Evolutionary conservation across 2,797 vertebrate species (phyloP).

Genomic region (Sciurus vulgaris): DNA sequence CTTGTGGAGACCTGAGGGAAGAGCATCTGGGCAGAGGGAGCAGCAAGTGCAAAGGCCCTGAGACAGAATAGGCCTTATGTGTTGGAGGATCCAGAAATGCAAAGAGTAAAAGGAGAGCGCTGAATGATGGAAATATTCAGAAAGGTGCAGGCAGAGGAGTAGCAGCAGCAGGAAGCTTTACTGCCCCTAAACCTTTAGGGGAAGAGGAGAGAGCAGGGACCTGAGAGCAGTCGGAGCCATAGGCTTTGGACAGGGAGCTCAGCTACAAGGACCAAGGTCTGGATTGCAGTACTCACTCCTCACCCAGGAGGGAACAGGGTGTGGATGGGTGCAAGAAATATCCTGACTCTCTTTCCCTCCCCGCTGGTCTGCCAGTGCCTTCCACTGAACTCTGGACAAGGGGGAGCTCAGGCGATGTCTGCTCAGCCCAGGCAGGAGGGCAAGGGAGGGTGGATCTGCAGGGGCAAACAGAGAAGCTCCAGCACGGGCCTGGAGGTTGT

Average conservation of each 20-base stretch:
- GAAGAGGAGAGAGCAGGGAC: neutral
- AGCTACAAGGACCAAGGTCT: neutral
- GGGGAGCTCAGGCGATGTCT: neutral
- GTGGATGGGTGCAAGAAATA: neutral
- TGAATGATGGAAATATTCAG: neutral
- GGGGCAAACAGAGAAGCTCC: neutral
- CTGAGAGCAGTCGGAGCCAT: neutral
- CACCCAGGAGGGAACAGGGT: neutral
- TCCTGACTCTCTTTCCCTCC: neutral
- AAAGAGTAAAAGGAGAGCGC: neutral
- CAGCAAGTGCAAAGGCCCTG: slow-evolving; percentile 2
- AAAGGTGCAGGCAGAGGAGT: neutral
- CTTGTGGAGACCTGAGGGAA: neutral
- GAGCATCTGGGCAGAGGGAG: neutral
- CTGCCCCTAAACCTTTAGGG: neutral
- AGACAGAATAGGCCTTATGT: neutral
- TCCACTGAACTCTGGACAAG: neutral
- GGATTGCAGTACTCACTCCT: fast-evolving
- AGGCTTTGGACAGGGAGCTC: neutral
- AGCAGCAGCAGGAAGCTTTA: neutral
- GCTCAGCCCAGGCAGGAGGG: neutral
- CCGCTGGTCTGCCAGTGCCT: neutral
- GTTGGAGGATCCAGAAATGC: neutral
- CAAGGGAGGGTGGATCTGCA: neutral
- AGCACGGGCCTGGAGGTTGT: neutral